A percentile compares a stretch with the other conserved stretches of the same genome.
phyloP scores from a whole-genome alignment of 2,888 invertebrate species.

The Andrena flavipes region DNA sequence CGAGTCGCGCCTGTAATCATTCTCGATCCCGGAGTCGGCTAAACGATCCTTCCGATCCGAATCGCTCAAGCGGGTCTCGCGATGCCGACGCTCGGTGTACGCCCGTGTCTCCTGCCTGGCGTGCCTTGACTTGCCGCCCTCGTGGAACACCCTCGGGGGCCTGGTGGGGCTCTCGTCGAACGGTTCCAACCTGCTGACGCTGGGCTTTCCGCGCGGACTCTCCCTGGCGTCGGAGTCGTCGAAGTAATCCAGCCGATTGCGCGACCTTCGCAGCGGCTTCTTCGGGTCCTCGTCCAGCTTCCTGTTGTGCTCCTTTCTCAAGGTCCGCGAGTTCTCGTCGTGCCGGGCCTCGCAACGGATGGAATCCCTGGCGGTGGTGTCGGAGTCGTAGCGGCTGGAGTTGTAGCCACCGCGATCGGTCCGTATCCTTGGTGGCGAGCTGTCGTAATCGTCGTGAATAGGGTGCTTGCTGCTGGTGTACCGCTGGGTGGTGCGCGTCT shows the following conservation, averaged over 20 bases:
- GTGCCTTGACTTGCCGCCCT: slow-evolving; percentile 82
- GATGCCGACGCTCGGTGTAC: slow-evolving; percentile 77
- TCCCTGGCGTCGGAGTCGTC: slow-evolving; percentile 81
- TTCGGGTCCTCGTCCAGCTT: slow-evolving; percentile 76
- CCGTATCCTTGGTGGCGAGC: slow-evolving; percentile 79
- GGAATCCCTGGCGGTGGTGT: slow-evolving; percentile 81
- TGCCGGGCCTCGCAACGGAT: slow-evolving; percentile 76
- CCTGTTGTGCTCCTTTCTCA: slow-evolving; percentile 75
- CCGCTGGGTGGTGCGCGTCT: slow-evolving; percentile 79
- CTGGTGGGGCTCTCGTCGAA: slow-evolving; percentile 78
- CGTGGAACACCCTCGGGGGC: slow-evolving; percentile 77
- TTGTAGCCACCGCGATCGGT: slow-evolving; percentile 77
- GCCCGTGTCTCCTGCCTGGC: slow-evolving; percentile 85
- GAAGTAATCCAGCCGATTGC: slow-evolving; percentile 79
- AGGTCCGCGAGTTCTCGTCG: slow-evolving; percentile 68
- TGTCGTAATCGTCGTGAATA: slow-evolving; percentile 81
- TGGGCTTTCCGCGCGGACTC: slow-evolving; percentile 71
- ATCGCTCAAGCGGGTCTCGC: slow-evolving; percentile 83
- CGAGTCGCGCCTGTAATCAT: slow-evolving; percentile 91
- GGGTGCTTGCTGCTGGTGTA: slow-evolving; percentile 76
- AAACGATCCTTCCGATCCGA: slow-evolving; percentile 87
- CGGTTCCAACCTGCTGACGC: slow-evolving; percentile 72
- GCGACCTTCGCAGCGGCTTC: slow-evolving; percentile 78
- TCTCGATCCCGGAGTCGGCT: slow-evolving; percentile 93
- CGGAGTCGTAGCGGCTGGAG: slow-evolving; percentile 82